phyloP scores from a whole-genome alignment of 2,888 invertebrate genomes.

The Oligia fasciuncula region DNA sequence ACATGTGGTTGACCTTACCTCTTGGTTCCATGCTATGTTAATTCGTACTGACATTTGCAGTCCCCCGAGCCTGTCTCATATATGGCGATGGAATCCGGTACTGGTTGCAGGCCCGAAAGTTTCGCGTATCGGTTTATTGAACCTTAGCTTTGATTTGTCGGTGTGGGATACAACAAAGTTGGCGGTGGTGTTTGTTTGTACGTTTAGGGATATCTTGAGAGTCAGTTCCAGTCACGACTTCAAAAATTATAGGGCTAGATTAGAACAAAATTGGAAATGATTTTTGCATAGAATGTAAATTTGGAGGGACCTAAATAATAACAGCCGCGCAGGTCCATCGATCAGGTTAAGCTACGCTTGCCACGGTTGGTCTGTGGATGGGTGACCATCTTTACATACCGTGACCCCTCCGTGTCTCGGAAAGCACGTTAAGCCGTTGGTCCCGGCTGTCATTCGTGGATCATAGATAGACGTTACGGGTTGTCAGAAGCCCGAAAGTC shows the following conservation, averaged over 20 bases:
- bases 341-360: too few relatives aligned
- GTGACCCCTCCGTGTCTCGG: too few relatives aligned
- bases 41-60: slow-evolving; percentile 60
- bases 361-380: too few relatives aligned
- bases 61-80: not conserved
- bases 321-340: too few relatives aligned
- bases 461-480: too few relatives aligned
- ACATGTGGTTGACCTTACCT: not conserved
- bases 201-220: slow-evolving; percentile 24
- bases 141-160: slow-evolving; percentile 20
- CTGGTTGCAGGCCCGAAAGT: slow-evolving; percentile 47
- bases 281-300: not conserved
- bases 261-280: not conserved
- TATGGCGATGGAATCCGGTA: slow-evolving; percentile 55
- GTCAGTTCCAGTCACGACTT: slow-evolving; percentile 6
- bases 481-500: too few relatives aligned
- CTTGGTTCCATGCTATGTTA: slow-evolving; percentile 42
- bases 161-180: slow-evolving; percentile 2
- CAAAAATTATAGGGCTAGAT: not conserved
- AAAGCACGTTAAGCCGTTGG: too few relatives aligned
- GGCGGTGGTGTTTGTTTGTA: slow-evolving; percentile 20
- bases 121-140: slow-evolving; percentile 38
- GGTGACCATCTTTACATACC: too few relatives aligned
- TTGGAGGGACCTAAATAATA: not conserved
- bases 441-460: too few relatives aligned